A percentile compares a stretch with the other conserved stretches of the same genome.
Evolutionary conservation across 2,797 vertebrate genomes (phyloP).

Genomic region (Garrulus glandarius): DNA sequence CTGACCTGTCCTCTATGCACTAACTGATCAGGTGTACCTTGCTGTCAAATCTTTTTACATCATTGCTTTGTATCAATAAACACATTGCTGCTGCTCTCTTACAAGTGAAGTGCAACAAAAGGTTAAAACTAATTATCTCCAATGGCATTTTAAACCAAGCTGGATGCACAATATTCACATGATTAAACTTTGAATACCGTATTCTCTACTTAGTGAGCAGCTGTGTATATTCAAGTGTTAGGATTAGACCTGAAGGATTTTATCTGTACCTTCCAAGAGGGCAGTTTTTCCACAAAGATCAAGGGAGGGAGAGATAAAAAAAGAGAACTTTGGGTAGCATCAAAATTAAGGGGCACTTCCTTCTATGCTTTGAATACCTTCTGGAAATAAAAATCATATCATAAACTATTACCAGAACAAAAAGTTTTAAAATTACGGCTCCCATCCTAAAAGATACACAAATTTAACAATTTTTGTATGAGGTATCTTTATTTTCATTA

Average conservation of each 20-base stretch:
- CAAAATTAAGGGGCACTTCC: background rate
- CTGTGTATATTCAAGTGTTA: background rate
- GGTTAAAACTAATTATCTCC: background rate
- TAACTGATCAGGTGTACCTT: background rate
- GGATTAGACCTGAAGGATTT: background rate
- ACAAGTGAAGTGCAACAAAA: background rate
- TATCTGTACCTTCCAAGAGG: background rate
- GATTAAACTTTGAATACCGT: background rate
- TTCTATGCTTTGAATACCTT: background rate
- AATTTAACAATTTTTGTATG: background rate
- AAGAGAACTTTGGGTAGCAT: background rate
- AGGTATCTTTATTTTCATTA: background rate
- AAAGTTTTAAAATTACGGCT: background rate
- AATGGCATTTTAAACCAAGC: background rate
- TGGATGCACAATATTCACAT: background rate
- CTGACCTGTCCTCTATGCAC: background rate
- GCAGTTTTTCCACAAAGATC: background rate
- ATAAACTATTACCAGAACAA: background rate
- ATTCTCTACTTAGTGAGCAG: background rate
- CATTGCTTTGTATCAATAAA: background rate
- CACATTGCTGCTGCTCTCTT: background rate
- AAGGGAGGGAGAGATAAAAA: background rate
- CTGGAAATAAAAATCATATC: background rate
- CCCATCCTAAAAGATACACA: background rate
- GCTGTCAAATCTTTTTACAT: background rate